phyloP scores from a whole-genome alignment of 2,113 vertebrate species.

The Barbus barbus region DNA sequence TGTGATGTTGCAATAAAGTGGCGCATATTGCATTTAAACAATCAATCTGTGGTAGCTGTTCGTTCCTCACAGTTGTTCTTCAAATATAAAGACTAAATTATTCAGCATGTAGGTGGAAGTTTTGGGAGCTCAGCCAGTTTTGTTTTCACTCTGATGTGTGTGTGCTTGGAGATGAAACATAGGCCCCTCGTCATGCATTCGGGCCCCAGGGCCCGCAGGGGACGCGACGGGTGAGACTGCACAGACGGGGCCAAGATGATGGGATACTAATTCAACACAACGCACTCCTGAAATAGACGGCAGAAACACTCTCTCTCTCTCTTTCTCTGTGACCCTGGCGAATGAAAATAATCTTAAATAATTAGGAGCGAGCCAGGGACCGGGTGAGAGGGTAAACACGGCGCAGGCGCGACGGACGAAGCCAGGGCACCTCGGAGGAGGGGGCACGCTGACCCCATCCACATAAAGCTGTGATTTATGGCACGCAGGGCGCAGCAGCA shows the following conservation, averaged over 20 bases:
- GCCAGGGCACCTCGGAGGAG: constrained; percentile 74
- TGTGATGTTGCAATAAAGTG: neutral
- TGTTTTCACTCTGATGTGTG: constrained; percentile 32
- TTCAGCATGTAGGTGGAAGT: neutral
- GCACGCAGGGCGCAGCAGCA: constrained; percentile 98
- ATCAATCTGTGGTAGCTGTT: neutral
- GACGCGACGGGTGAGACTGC: constrained; percentile 52
- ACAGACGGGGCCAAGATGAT: constrained; percentile 72
- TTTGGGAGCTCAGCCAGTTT: constrained; percentile 23
- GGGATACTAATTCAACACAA: constrained; percentile 80
- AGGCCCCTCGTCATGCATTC: constrained; percentile 25
- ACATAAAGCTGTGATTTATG: constrained; percentile 99
- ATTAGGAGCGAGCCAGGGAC: constrained; percentile 97
- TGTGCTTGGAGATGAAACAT: constrained; percentile 36
- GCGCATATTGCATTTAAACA: neutral
- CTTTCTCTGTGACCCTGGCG: constrained; percentile 88
- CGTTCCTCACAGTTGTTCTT: neutral
- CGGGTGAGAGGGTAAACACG: constrained; percentile 93
- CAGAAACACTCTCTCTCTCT: constrained; percentile 57
- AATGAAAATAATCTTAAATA: constrained; percentile 99
- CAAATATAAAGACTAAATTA: neutral
- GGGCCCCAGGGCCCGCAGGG: constrained; percentile 29
- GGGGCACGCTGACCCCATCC: constrained; percentile 91
- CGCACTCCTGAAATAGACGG: constrained; percentile 79
- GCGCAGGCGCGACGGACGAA: constrained; percentile 85